These are phyloP conservation scores for Drosophila elegans DNA, from an alignment of 1,140 invertebrate species.

Conservation along the genomic window DNA sequence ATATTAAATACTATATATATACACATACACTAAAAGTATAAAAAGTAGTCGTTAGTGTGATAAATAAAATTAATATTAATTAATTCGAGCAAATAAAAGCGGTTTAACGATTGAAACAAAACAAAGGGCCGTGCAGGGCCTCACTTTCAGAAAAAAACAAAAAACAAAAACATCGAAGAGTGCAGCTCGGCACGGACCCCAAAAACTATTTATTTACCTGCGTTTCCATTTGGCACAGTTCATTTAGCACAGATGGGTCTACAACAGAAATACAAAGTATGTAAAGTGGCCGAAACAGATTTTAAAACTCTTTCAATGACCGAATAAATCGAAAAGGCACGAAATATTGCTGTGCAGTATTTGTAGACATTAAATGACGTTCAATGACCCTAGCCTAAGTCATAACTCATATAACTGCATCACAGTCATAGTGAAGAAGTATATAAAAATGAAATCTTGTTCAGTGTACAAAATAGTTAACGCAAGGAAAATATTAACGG, in stretches of 20 bases:
- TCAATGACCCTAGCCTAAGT: slow-evolving; percentile 35
- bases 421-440: slow-evolving; percentile 41
- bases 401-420: slow-evolving; percentile 41
- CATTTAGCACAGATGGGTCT: slow-evolving; percentile 35
- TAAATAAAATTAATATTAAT: slow-evolving; percentile 75
- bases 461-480: slow-evolving; percentile 50
- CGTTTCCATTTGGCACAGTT: slow-evolving; percentile 27
- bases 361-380: slow-evolving; percentile 5
- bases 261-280: slow-evolving; percentile 8
- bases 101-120: slow-evolving; percentile 68
- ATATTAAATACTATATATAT: slow-evolving; percentile 69
- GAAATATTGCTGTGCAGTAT: slow-evolving; percentile 15
- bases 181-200: slow-evolving; percentile 28
- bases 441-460: slow-evolving; percentile 23
- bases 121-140: slow-evolving; percentile 34
- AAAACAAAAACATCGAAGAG: neutral
- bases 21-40: slow-evolving; percentile 63
- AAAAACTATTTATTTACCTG: slow-evolving; percentile 36
- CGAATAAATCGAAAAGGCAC: slow-evolving; percentile 1
- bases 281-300: slow-evolving; percentile 20
- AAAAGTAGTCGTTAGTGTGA: slow-evolving; percentile 76
- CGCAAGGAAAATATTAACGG: slow-evolving; percentile 8
- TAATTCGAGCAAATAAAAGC: slow-evolving; percentile 70
- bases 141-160: neutral
- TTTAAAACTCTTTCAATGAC: slow-evolving; percentile 19